These are phyloP conservation scores for Zygaena filipendulae DNA, from an alignment of 2,888 invertebrate genomes.

Conservation along the genomic window DNA sequence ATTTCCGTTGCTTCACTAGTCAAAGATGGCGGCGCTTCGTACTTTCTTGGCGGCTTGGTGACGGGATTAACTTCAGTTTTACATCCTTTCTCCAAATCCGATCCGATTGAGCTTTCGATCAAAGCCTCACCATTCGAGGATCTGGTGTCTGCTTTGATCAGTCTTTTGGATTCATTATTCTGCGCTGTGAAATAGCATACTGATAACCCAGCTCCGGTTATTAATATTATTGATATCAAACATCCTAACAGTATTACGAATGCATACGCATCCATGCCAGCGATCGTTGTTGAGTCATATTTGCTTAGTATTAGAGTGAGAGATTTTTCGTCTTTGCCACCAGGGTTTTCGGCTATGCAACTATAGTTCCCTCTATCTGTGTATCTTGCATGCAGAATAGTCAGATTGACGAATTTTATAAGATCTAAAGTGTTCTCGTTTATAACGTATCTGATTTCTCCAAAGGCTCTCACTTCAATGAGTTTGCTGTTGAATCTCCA, in stretches of 20 bases:
- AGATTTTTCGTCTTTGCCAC: conserved; percentile 81
- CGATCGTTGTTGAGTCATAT: conserved; percentile 55
- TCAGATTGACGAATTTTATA: conserved; percentile 74
- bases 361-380: conserved; percentile 79
- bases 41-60: conserved; percentile 80
- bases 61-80: conserved; percentile 86
- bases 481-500: conserved; percentile 77
- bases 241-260: conserved; percentile 64
- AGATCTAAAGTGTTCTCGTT: conserved; percentile 55
- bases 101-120: conserved; percentile 76
- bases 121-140: conserved; percentile 74
- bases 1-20: conserved; percentile 79
- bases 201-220: conserved; percentile 53
- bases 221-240: conserved; percentile 47
- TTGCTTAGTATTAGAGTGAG: conserved; percentile 70
- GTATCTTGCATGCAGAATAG: conserved; percentile 70
- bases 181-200: conserved; percentile 67
- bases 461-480: conserved; percentile 62
- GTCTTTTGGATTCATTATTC: conserved; percentile 62
- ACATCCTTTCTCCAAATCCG: conserved; percentile 83
- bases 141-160: conserved; percentile 70
- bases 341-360: conserved; percentile 85
- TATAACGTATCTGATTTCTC: conserved; percentile 58
- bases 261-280: conserved; percentile 59
- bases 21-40: conserved; percentile 74